phyloP scores from a whole-genome alignment of 2,888 invertebrate genomes.

The Drosophila sordidula region DNA sequence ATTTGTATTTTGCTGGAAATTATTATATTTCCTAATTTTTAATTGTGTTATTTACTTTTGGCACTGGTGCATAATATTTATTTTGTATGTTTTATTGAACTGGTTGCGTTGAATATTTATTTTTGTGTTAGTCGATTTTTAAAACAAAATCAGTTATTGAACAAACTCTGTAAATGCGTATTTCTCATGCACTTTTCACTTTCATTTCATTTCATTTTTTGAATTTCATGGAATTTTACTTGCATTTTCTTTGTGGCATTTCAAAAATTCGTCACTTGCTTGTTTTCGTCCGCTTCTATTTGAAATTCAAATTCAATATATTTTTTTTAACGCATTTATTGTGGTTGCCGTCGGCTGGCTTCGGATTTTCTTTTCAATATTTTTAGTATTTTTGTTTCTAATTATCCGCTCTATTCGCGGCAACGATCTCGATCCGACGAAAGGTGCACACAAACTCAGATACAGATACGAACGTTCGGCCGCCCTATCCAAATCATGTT shows the following conservation, averaged over 20 bases:
- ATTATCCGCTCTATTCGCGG: constrained; percentile 58
- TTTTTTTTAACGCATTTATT: constrained; percentile 45
- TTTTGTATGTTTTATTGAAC: constrained; percentile 25
- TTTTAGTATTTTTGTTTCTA: constrained; percentile 8
- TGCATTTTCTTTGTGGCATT: constrained; percentile 49
- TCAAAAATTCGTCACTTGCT: constrained; percentile 28
- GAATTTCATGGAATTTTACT: constrained; percentile 32
- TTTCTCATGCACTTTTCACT: constrained; percentile 40
- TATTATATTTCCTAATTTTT: constrained; percentile 27
- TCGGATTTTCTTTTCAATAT: constrained; percentile 7
- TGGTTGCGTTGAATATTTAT: constrained; percentile 41
- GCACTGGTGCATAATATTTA: constrained; percentile 46
- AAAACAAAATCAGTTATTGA: constrained; percentile 79
- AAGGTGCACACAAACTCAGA: constrained; percentile 82
- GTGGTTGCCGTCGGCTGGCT: constrained; percentile 23
- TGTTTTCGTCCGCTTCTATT: constrained; percentile 29
- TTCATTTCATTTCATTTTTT: constrained; percentile 25
- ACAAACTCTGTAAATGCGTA: constrained; percentile 20
- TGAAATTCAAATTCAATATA: constrained; percentile 25
- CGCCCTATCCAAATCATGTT: constrained; percentile 29
- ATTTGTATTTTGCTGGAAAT: constrained; percentile 53
- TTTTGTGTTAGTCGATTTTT: constrained; percentile 68
- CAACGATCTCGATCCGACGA: constrained; percentile 82
- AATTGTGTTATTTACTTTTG: constrained; percentile 30
- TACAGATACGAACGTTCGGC: constrained; percentile 33